phyloP scores from a whole-genome alignment of 2,797 vertebrate species.

The Urophycis tenuis region DNA sequence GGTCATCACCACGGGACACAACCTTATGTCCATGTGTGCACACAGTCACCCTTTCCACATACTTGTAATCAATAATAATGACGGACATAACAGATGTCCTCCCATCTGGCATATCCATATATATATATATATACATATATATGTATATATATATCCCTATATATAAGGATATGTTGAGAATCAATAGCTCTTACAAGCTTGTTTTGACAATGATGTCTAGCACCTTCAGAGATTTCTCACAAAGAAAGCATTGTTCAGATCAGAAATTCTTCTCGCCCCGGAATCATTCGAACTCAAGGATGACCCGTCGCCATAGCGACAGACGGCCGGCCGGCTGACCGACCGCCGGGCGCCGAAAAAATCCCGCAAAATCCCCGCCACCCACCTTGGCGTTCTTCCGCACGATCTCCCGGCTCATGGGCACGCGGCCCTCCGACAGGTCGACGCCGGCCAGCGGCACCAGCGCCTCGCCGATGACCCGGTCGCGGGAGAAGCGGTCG shows the following conservation, averaged over 20 bases:
- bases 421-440: constrained; percentile 80
- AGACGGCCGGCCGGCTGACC: no score
- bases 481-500: constrained; percentile 94
- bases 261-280: no score
- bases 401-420: constrained; percentile 94
- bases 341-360: no score
- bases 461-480: constrained; percentile 92
- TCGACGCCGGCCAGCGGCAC: constrained; percentile 87
- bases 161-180: not conserved
- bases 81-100: constrained; percentile 9
- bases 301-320: not conserved
- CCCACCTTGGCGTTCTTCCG: constrained; percentile 86
- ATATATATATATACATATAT: no score
- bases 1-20: no score
- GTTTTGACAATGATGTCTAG: not conserved
- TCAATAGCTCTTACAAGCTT: not conserved
- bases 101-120: no score
- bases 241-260: no score
- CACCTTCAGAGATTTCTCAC: not conserved
- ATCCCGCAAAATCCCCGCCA: no score
- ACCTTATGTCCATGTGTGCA: no score
- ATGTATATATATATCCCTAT: no score
- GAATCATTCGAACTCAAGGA: no score
- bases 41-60: no score
- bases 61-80: not conserved